phyloP scores from a whole-genome alignment of 2,888 invertebrate species.

The Drosophila basisetae region DNA sequence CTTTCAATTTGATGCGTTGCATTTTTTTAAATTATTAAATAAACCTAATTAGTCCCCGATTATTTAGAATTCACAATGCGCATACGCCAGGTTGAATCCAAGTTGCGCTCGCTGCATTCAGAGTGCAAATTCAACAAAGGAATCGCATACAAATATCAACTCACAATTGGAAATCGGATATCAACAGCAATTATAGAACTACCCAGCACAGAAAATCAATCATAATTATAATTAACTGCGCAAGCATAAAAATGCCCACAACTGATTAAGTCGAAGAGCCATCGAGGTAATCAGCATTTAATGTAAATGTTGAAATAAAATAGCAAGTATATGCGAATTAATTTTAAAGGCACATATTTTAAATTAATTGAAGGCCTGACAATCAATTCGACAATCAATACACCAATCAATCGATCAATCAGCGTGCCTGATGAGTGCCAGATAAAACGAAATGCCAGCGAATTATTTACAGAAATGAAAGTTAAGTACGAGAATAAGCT shows the following conservation, averaged over 20 bases:
- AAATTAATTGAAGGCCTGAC: constrained; percentile 54
- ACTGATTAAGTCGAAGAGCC: neutral
- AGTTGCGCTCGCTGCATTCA: neutral
- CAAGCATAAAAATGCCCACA: constrained; percentile 13
- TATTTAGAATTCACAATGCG: neutral
- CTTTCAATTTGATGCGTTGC: neutral
- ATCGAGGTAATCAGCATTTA: constrained; percentile 10
- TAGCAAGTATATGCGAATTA: neutral
- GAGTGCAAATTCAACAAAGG: neutral
- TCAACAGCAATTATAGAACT: constrained; percentile 17
- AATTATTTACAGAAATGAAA: constrained; percentile 52
- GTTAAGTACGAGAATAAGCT: constrained; percentile 19
- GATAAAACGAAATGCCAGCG: constrained; percentile 29
- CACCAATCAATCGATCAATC: constrained; percentile 61
- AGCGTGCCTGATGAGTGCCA: constrained; percentile 56
- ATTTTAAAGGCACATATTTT: constrained; percentile 37
- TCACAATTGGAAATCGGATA: constrained; percentile 23
- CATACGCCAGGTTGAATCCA: neutral
- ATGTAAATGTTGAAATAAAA: constrained; percentile 16
- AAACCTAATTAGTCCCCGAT: neutral
- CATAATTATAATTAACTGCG: constrained; percentile 46
- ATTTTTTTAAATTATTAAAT: neutral
- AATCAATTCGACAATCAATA: constrained; percentile 14
- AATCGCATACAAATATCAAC: constrained; percentile 24
- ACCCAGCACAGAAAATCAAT: constrained; percentile 30